Evolutionary conservation across 1,140 invertebrate species (phyloP), one percentile per base, ranked within the genome.

Genomic region (Diuraphis noxia): DNA sequence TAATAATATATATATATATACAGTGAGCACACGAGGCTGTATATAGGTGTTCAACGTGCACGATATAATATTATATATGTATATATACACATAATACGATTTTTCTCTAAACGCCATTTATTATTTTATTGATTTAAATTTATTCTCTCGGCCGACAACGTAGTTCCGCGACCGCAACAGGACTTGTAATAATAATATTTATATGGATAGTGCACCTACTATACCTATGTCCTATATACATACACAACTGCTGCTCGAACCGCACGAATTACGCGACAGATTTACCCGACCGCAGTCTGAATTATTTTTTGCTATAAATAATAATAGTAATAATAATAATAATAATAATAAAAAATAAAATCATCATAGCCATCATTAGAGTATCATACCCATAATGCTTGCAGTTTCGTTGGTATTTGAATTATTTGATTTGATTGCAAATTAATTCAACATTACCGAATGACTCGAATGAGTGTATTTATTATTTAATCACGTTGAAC

Each of bases 41-140:
- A 46, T 49, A 23, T 21, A 49, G 0, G 19, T n/a, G n/a, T n/a
- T n/a, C 19, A 49, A 21, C 30, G 56, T 34, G 17, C n/a, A 72
- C 30, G 56, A n/a, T 72, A 63, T 63, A 63, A n/a, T 63, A 63
- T 63, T n/a, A 49, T 40, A 10, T 82, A 30, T 25, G 13, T 81
- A 41, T n/a, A 10, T 82, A 41, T 41, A 41, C 9, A 41, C 46
- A 21, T n/a, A 6, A 82, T 81, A 82, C 13, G 40, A 17, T 82
- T 30, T 82, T 40, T 41, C 40, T 82, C 40, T 82, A 25, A 40
- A 82, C 23, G 13, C 81, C 40, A 41, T 82, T 82, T 41, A n/a
- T 72, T 72, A 72, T 82, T 41, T 82, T 41, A 82, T 82, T 41
- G 81, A 41, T 82, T 82, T 82, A 82, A 41, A 82, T 82, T 82